Conservation (phyloP, 2,113 vertebrate species). For the Daboia siamensis region DNA sequence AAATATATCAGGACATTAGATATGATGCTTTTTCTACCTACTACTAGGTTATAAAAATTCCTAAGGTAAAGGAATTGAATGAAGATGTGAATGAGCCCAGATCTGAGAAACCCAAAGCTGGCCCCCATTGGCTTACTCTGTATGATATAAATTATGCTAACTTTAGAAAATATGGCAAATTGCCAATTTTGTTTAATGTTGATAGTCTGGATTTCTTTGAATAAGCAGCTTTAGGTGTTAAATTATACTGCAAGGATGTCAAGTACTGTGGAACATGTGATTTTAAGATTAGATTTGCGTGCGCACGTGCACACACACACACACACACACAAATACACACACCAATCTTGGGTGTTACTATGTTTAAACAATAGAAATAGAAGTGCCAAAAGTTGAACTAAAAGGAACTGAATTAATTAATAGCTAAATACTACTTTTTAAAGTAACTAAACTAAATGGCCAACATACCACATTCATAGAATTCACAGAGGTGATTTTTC, state of each 20-base stretch:
- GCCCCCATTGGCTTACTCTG: background rate
- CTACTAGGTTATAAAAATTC: background rate
- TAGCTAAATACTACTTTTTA: conserved; percentile 44
- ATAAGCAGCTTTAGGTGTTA: conserved; percentile 37
- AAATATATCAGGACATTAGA: background rate
- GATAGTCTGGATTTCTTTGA: conserved; percentile 25
- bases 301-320: too few relatives aligned
- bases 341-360: conserved; percentile 66
- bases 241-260: conserved; percentile 63
- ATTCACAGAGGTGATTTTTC: conserved; percentile 16
- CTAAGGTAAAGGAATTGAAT: background rate
- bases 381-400: conserved; percentile 66
- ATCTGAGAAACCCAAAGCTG: background rate
- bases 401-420: conserved; percentile 72
- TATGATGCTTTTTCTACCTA: background rate
- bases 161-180: conserved; percentile 7
- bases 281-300: conserved; percentile 47
- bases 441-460: conserved; percentile 7
- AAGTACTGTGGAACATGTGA: conserved; percentile 49
- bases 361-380: conserved; percentile 68
- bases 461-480: background rate
- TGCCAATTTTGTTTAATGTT: conserved; percentile 5
- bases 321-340: too few relatives aligned
- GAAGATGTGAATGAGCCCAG: background rate
- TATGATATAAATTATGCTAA: background rate